Evolutionary conservation across 1,140 invertebrate genomes (phyloP).

Genomic region (Hycleus phaleratus): DNA sequence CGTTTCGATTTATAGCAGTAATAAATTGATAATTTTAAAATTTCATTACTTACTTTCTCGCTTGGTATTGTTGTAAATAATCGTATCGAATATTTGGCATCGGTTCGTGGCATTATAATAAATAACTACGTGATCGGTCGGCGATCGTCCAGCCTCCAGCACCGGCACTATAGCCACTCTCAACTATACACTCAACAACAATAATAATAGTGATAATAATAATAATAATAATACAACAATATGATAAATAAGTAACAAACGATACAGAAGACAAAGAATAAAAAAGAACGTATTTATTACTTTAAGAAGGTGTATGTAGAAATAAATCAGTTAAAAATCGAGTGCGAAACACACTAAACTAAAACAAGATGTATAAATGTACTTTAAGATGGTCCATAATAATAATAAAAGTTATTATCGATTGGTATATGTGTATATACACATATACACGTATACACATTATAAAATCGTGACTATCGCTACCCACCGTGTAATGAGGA

Average conservation of each 20-base stretch:
- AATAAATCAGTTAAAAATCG: conserved; percentile 22
- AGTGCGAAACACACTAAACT: conserved; percentile 30
- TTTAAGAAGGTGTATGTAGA: neutral
- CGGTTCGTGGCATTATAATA: conserved; percentile 16
- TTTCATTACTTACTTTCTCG: conserved; percentile 18
- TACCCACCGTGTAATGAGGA: conserved; percentile 42
- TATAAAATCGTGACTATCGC: conserved; percentile 39
- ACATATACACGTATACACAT: conserved; percentile 34
- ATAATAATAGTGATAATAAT: neutral
- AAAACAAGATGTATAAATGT: conserved; percentile 36
- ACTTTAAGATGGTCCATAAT: conserved; percentile 33
- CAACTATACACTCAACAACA: too few relatives aligned
- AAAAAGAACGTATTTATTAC: too few relatives aligned
- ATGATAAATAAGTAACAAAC: too few relatives aligned
- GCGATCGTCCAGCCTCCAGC: conserved; percentile 14
- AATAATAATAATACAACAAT: neutral
- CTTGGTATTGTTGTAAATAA: conserved; percentile 17
- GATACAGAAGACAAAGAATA: too few relatives aligned
- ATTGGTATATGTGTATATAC: conserved; percentile 29
- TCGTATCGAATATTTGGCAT: conserved; percentile 18
- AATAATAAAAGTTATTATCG: conserved; percentile 40
- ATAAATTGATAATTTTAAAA: conserved; percentile 16
- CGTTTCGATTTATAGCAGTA: conserved; percentile 1
- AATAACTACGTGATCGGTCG: conserved; percentile 14
- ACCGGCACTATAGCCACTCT: neutral